Percentiles rank a stretch among this genome's conserved stretches.
These are phyloP conservation scores for Drosophila sulfurigaster DNA, from an alignment of 1,140 invertebrate genomes.

Conservation along the genomic window DNA sequence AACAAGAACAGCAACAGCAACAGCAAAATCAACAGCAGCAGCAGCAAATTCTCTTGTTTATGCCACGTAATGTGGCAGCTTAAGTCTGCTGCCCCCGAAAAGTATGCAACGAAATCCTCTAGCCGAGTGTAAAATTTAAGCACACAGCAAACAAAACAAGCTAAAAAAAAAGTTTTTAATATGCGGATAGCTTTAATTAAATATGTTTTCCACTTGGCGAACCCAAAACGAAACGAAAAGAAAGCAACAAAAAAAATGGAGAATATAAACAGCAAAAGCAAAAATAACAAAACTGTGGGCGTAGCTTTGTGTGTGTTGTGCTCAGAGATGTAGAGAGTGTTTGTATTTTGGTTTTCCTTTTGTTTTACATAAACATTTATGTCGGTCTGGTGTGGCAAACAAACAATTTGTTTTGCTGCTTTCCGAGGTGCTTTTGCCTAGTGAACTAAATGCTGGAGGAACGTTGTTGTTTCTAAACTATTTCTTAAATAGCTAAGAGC, in stretches of 20 bases:
- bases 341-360: conserved; percentile 49
- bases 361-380: conserved; percentile 71
- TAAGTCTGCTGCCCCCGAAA: conserved; percentile 62
- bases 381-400: conserved; percentile 65
- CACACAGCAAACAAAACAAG: conserved; percentile 32
- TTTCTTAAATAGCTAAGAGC: too few relatives aligned
- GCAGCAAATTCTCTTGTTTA: conserved; percentile 64
- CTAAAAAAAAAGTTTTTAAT: conserved; percentile 73
- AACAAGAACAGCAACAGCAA: conserved; percentile 15
- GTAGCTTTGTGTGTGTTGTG: conserved; percentile 34
- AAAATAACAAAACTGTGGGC: conserved; percentile 45
- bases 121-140: conserved; percentile 75
- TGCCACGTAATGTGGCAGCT: conserved; percentile 78
- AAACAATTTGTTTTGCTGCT: conserved; percentile 53
- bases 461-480: too few relatives aligned
- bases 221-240: conserved; percentile 57
- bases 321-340: conserved; percentile 19
- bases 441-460: too few relatives aligned
- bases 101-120: conserved; percentile 55
- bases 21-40: background rate
- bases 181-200: conserved; percentile 84
- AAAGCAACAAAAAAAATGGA: conserved; percentile 45
- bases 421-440: background rate
- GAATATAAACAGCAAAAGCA: conserved; percentile 51
- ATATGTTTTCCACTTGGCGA: conserved; percentile 80